phyloP scores from a whole-genome alignment of 2,113 vertebrate species.

The Lampris megalopsis region DNA sequence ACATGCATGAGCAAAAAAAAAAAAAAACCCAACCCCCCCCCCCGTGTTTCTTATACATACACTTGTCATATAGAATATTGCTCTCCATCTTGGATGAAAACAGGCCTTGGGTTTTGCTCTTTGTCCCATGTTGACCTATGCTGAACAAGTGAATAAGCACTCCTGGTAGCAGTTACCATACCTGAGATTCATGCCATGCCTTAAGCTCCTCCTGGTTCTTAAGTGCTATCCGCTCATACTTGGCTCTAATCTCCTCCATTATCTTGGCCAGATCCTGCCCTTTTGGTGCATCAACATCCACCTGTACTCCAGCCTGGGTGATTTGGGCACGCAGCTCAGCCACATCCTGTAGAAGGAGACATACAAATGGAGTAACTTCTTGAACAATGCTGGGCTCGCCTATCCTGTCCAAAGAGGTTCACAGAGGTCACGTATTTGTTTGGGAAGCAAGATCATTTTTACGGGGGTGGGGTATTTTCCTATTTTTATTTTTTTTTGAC shows the following conservation, averaged over 20 bases:
- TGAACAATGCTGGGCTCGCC: background rate
- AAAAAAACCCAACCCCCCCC: no score
- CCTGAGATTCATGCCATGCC: constrained; percentile 86
- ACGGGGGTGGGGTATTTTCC: no score
- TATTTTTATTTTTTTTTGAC: no score
- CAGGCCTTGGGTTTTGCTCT: no score
- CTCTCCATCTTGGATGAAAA: background rate
- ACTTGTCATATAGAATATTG: background rate
- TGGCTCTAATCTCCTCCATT: constrained; percentile 87
- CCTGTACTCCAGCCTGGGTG: constrained; percentile 77
- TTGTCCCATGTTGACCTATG: background rate
- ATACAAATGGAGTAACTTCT: constrained; percentile 51
- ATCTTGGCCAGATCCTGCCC: constrained; percentile 85
- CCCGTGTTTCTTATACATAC: background rate
- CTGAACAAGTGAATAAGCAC: background rate
- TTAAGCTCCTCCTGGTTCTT: constrained; percentile 89
- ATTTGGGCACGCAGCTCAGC: constrained; percentile 80
- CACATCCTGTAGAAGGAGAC: constrained; percentile 82
- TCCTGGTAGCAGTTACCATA: constrained; percentile 44
- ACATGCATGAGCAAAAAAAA: background rate
- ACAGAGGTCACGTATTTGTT: background rate
- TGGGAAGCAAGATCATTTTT: no score
- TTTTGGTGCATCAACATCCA: constrained; percentile 88
- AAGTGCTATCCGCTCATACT: constrained; percentile 86
- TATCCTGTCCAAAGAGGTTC: constrained; percentile 33